Conservation (phyloP, 1,140 invertebrate species). For the Drosophila pandora region DNA sequence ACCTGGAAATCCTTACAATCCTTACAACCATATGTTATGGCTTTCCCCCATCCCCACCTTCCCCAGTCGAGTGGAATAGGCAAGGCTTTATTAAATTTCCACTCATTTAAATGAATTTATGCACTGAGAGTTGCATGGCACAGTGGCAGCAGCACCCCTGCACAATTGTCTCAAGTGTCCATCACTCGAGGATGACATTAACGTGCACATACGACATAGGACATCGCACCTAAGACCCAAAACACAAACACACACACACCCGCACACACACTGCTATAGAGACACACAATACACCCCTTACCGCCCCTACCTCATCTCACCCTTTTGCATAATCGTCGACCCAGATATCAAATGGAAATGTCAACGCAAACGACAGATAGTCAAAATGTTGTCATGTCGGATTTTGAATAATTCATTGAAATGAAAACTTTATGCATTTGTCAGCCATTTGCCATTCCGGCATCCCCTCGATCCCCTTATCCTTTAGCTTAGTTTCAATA, state of each 20-base stretch:
- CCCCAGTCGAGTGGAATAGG: neutral
- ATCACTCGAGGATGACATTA: constrained; percentile 35
- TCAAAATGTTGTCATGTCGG: constrained; percentile 73
- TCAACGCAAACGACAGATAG: constrained; percentile 70
- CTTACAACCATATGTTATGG: constrained; percentile 3
- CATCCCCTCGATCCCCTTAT: neutral
- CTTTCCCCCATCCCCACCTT: neutral
- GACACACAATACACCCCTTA: constrained; percentile 1
- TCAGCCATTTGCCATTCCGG: constrained; percentile 65
- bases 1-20: constrained; percentile 4
- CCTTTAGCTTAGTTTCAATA: constrained; percentile 1
- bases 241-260: neutral
- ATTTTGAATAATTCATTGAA: constrained; percentile 79
- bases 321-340: constrained; percentile 42
- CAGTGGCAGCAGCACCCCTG: constrained; percentile 2
- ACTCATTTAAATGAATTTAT: constrained; percentile 47
- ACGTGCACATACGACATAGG: constrained; percentile 26
- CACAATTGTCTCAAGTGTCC: constrained; percentile 28
- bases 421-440: constrained; percentile 79
- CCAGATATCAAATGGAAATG: constrained; percentile 71
- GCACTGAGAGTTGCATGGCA: constrained; percentile 9
- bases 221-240: constrained; percentile 42
- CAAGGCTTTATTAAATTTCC: constrained; percentile 31
- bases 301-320: neutral
- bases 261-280: neutral